Base-by-base conservation (phyloP, 2,888 invertebrate species). In the Cordilura impudica region DNA sequence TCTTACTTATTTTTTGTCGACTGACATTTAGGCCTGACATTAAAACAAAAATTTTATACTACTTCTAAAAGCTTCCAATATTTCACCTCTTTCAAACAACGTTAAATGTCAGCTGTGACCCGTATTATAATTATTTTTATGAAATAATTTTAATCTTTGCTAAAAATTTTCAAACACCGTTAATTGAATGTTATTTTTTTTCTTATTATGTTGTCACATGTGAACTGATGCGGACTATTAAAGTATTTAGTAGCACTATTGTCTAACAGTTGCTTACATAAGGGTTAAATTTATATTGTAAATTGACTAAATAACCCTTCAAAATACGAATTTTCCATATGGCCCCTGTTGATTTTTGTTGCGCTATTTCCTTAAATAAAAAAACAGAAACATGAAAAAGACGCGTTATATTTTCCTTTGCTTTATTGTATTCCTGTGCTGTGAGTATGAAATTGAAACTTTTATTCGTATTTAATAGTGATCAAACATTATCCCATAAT, bases 401-500 rank as follows among this genome's bases (percentile, higher is more conserved):
- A 60, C 39, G 65, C 45, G 10, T 23, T n/a, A n/a, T n/a, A n/a
- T n/a, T n/a, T n/a, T n/a, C n/a, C n/a, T n/a, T 75, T 75, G 56
- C 56, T 69, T 66, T 70, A 69, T 43, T 58, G 63, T 71, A 72
- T 76, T 56, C 53, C 65, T 69, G 72, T 61, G 69, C 43, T 60
- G 61, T 31, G 54, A 56, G 12, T 35, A 35, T 81, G 80, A 81
- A 81, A 81, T 81, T 61, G 80, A 81, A 81, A 81, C 80, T 60
- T 69, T 65, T 66, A 39, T 47, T 45, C 43, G 12, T 60, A 35
- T 21, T 16, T 71, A 63, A 83, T 81, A 83, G 63, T 82, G 83
- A 86, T 87, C 84, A 82, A 86, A 88, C 84, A 85, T 87, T 88
- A 87, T 88, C 87, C 87, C 84, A 87, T 88, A 87, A 87, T 88